Evolutionary conservation across 2,113 vertebrate species (phyloP), one percentile per base, ranked within the genome.

Genomic region (Mesitornis unicolor): DNA sequence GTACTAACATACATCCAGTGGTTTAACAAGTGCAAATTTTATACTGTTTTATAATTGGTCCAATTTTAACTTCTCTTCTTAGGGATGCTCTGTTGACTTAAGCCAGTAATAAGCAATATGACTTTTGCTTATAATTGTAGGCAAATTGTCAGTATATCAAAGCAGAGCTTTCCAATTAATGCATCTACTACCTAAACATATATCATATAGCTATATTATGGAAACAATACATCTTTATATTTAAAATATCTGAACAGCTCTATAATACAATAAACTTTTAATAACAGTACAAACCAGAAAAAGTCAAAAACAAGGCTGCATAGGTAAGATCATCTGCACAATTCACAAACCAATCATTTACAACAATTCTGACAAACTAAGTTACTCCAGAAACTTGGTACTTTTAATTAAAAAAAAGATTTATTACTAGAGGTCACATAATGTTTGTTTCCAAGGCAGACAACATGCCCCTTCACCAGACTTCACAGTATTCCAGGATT

Each of bases 221-320:
- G 97, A 97, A 99, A 99, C 98, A 98, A 98, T 98, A 98, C 97
- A 98, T 97, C 98, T 98, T 98, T 98, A 97, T 98, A 98, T 97
- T 98, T 98, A 98, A 98, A 98, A 98, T 98, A 99, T 99, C 97
- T 98, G 96, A 98, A 99, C 98, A 98, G 98, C 98, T 99, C 98
- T 99, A 99, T 99, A 97, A 98, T 99, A 99, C 99, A 99, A 98
- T 98, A 99, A 98, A 98, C 98, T 98, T 98, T 98, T 98, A 98
- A 98, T 98, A 98, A 98, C 98, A 98, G 98, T 98, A 98, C 98
- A 99, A 99, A 98, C 97, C 97, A 98, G 96, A 97, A 97, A 98
- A 97, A 98, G 98, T 98, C 98, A 98, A 98, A 99, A 98, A 98
- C 98, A 98, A 98, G 98, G 98, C 99, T 99, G 99, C 99, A 99